A percentile compares a stretch with the other conserved stretches of the same genome.
phyloP scores from a whole-genome alignment of 2,113 vertebrate species.

The Platycercus adscitus region DNA sequence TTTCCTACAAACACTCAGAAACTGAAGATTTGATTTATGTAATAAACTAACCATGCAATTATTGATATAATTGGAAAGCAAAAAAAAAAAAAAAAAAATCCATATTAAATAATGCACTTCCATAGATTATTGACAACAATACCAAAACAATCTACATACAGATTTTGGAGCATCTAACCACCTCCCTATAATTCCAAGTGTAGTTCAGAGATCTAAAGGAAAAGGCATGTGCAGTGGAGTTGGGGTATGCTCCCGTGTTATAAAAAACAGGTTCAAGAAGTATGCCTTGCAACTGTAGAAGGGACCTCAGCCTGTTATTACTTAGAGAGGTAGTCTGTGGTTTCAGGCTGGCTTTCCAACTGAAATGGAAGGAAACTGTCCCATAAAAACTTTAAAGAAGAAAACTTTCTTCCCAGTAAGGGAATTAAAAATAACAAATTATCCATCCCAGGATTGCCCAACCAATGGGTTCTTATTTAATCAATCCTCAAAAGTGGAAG shows the following conservation, averaged over 20 bases:
- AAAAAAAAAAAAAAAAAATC: background rate
- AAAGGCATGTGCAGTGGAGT: background rate
- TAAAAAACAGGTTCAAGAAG: background rate
- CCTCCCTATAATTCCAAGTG: background rate
- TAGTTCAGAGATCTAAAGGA: background rate
- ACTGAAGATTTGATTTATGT: background rate
- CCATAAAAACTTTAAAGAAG: background rate
- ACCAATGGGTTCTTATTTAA: background rate
- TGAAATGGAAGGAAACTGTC: background rate
- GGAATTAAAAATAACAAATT: background rate
- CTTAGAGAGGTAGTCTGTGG: background rate
- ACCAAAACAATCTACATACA: background rate
- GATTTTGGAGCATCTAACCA: background rate
- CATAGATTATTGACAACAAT: background rate
- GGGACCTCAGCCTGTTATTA: background rate
- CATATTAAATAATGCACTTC: background rate
- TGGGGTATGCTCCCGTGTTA: background rate
- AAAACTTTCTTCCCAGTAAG: background rate
- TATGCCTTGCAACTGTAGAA: background rate
- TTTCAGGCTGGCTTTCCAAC: background rate
- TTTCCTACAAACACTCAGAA: background rate
- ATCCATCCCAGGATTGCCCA: background rate
- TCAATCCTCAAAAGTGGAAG: background rate
- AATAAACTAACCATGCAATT: background rate
- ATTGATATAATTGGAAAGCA: background rate